Evolutionary conservation across 2,888 invertebrate species (phyloP), one percentile per base, ranked within the genome.

Genomic region (Stenodema calcarata): DNA sequence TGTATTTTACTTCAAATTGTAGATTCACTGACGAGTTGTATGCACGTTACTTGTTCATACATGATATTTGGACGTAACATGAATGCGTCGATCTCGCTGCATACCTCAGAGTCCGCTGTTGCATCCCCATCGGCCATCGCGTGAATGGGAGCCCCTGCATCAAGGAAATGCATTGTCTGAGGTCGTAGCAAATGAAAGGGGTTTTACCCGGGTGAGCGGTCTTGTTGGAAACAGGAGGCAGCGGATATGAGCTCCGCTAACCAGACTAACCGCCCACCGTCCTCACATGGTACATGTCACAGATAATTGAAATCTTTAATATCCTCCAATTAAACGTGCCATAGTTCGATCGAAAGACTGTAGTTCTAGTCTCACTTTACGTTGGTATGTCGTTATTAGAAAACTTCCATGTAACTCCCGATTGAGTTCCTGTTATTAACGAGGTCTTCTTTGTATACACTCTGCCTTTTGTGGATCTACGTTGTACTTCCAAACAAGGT

Each of bases 291-390:
- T 35, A 16, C 82, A 42, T 82, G 69, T 82, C 82, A 41, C 82
- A 42, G 69, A 35, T 82, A 82, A 82, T 70, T 82, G 82, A 82
- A 82, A 82, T 70, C 42, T 82, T 82, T 82, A 82, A 82, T 82
- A 82, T 41, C 82, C 16, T 70, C 9, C 62, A 62, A 62, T 62
- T 27, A 62, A 62, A 23, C 27, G 62, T 62, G 23, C 23, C 7
- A 11, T 23, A 62, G 23, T 9, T 7, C 62, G 23, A 23, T 23
- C 11, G 12, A 18, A 27, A 23, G 18, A 62, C 27, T 27, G 18
- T 23, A 23, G 62, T 7, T 35, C 7, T 7, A 4, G 7, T 35
- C 35, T 35, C 35, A 7, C n/a, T 35, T 35, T 35, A 35, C 4
- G 2, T 35, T 7, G 35, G 35, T 35, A 35, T 35, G n/a, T n/a